Percentiles rank a stretch among this genome's conserved stretches.
phyloP scores from a whole-genome alignment of 2,888 invertebrate species.

The Timema cristinae region DNA sequence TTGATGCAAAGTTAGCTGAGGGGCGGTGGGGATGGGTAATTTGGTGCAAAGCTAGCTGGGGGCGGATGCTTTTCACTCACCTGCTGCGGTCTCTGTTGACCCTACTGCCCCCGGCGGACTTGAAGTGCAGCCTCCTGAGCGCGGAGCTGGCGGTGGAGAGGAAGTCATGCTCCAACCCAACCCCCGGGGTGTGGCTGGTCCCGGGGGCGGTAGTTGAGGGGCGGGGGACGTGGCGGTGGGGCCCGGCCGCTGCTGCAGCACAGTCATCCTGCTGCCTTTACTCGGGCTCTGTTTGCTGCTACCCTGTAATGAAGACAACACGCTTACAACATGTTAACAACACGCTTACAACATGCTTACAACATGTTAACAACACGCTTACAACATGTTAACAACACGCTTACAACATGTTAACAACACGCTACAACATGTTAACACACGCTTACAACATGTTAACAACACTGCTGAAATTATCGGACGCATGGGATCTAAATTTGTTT shows the following conservation, averaged over 20 bases:
- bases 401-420: no score
- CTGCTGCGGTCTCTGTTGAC: conserved; percentile 26
- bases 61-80: conserved; percentile 24
- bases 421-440: no score
- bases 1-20: conserved; percentile 18
- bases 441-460: no score
- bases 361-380: no score
- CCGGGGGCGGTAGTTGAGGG: conserved; percentile 12
- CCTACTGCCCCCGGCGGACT: conserved; percentile 51
- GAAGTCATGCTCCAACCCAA: conserved; percentile 38
- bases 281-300: conserved; percentile 18
- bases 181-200: conserved; percentile 27
- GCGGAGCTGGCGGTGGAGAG: conserved; percentile 55
- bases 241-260: conserved; percentile 33
- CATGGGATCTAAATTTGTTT: no score
- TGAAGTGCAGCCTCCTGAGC: conserved; percentile 62
- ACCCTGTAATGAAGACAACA: conserved; percentile 14
- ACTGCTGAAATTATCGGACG: no score
- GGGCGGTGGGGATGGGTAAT: conserved; percentile 19
- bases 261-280: conserved; percentile 27
- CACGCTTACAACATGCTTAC: no score
- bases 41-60: conserved; percentile 16
- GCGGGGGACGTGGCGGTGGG: conserved; percentile 24
- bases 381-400: no score
- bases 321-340: no score